Evolutionary conservation across 1,140 invertebrate genomes (phyloP).

Genomic region (Eriosoma lanigerum): DNA sequence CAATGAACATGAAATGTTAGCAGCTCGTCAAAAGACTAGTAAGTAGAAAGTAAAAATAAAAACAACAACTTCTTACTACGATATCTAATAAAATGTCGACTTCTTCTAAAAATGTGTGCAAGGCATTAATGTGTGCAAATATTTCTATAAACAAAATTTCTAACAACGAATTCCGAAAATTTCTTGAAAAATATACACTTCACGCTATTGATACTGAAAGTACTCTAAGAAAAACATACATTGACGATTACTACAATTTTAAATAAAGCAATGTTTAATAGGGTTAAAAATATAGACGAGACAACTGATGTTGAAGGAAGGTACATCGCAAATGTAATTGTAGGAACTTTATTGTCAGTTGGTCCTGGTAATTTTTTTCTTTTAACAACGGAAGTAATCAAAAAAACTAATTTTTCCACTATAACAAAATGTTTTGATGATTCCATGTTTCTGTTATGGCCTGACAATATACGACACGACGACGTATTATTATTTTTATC

Average conservation of each 20-base stretch:
- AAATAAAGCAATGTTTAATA: neutral
- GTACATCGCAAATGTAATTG: neutral
- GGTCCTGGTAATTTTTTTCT: no score
- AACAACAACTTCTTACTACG: neutral
- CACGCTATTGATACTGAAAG: neutral
- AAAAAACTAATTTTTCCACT: no score
- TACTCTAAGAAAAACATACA: conserved; percentile 13
- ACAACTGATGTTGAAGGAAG: neutral
- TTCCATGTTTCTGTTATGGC: no score
- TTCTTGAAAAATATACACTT: neutral
- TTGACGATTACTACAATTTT: neutral
- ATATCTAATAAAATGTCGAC: neutral
- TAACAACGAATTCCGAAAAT: neutral
- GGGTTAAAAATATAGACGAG: neutral
- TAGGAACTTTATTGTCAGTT: neutral
- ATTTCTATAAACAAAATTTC: neutral
- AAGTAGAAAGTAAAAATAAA: no score
- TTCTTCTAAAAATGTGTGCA: neutral
- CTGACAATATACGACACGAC: no score
- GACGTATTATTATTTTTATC: no score
- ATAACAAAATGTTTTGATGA: no score
- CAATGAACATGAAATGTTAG: conserved; percentile 15
- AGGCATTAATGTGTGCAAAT: neutral
- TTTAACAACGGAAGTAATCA: no score
- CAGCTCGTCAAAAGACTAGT: neutral